Conservation (phyloP, 2,888 invertebrate genomes). For the Pemphredon lugubris region DNA sequence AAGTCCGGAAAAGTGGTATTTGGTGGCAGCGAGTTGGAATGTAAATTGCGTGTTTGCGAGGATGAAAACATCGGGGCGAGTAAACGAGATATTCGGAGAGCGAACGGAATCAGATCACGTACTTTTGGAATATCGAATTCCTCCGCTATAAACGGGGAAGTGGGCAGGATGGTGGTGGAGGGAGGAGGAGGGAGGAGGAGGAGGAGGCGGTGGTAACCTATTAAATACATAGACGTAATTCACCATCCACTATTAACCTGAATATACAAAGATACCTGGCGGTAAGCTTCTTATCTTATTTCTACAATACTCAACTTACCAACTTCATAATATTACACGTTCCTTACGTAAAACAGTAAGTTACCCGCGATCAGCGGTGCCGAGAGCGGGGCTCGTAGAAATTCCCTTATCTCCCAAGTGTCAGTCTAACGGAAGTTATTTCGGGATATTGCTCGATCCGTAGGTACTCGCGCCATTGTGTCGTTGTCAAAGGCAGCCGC, state of each 20-base stretch:
- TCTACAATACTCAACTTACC: not conserved
- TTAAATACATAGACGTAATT: not conserved
- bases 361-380: too few species aligned
- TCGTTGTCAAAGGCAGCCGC: constrained; percentile 52
- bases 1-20: not conserved
- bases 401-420: not conserved
- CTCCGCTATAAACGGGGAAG: too few species aligned
- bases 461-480: constrained; percentile 46
- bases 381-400: not conserved
- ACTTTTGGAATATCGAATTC: too few species aligned
- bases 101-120: too few species aligned
- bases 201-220: too few species aligned
- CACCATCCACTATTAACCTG: constrained; percentile 1
- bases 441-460: constrained; percentile 20
- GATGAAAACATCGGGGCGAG: too few species aligned
- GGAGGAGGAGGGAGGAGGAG: too few species aligned
- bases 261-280: not conserved
- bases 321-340: not conserved
- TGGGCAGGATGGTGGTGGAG: too few species aligned
- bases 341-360: too few species aligned
- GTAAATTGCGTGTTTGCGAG: not conserved
- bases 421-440: constrained; percentile 19
- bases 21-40: not conserved
- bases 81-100: too few species aligned
- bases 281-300: not conserved